phyloP scores from a whole-genome alignment of 2,888 invertebrate genomes.

The Chloroclystis v-ata region DNA sequence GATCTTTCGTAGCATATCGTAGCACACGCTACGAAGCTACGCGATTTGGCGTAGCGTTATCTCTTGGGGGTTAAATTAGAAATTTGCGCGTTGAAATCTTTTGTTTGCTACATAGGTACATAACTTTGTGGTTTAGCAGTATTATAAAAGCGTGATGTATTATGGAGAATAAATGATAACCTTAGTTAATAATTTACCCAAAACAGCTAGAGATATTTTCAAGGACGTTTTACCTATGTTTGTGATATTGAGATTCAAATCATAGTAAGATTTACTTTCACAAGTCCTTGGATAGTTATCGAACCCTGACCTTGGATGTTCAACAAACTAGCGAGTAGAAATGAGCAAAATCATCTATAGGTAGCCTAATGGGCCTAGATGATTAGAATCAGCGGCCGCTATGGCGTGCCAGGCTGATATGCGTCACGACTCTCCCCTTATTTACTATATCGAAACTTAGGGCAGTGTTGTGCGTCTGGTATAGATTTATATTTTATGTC shows the following conservation, averaged over 20 bases:
- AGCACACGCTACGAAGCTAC: too few relatives aligned
- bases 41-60: too few relatives aligned
- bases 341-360: constrained; percentile 47
- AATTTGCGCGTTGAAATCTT: too few relatives aligned
- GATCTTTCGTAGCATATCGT: too few relatives aligned
- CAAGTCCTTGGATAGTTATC: constrained; percentile 1
- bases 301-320: neutral
- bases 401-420: constrained; percentile 43
- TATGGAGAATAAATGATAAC: too few relatives aligned
- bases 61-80: too few relatives aligned
- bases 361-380: constrained; percentile 16
- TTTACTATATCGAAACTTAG: constrained; percentile 6
- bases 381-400: constrained; percentile 54
- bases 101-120: too few relatives aligned
- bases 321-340: constrained; percentile 1
- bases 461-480: neutral
- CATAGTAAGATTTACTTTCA: neutral
- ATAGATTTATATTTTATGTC: neutral
- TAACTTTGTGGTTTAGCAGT: too few relatives aligned
- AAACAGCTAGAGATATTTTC: too few relatives aligned
- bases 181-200: too few relatives aligned
- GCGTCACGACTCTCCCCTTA: constrained; percentile 26
- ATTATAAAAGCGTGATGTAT: too few relatives aligned
- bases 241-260: neutral
- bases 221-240: too few relatives aligned